Evolutionary conservation across 1,140 invertebrate species (phyloP).

Genomic region (Helicoverpa armigera): DNA sequence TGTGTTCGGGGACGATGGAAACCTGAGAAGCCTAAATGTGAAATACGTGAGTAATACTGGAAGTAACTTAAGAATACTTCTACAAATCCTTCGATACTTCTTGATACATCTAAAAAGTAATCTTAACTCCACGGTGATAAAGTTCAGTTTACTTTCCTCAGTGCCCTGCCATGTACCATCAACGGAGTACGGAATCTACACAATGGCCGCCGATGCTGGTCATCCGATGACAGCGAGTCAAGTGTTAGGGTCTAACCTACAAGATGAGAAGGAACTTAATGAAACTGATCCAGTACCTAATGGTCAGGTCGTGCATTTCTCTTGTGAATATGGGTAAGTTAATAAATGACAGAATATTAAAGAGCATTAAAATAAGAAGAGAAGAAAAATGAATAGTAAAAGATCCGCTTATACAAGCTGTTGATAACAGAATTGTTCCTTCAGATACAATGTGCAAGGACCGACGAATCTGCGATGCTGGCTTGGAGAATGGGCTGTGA

Average conservation of each 20-base stretch:
- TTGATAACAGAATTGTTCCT: constrained; percentile 42
- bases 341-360: neutral
- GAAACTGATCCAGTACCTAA: constrained; percentile 88
- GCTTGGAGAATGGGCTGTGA: constrained; percentile 92
- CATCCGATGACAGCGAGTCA: constrained; percentile 77
- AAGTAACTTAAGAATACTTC: too few species aligned
- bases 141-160: constrained; percentile 68
- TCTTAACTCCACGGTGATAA: neutral
- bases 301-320: constrained; percentile 89
- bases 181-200: constrained; percentile 89
- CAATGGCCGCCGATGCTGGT: constrained; percentile 76
- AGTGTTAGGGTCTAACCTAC: constrained; percentile 74
- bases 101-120: neutral
- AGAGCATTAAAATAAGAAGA: neutral
- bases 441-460: constrained; percentile 89
- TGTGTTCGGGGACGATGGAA: constrained; percentile 94
- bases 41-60: constrained; percentile 91
- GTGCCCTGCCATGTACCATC: constrained; percentile 90
- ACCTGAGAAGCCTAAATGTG: constrained; percentile 92
- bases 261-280: constrained; percentile 84
- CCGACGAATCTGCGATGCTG: constrained; percentile 91
- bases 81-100: too few species aligned
- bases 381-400: too few species aligned
- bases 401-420: neutral
- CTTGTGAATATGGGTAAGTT: constrained; percentile 88